These are phyloP conservation scores for Gallinago jamesoni DNA, from an alignment of 2,113 vertebrate genomes.

Conservation along the genomic window DNA sequence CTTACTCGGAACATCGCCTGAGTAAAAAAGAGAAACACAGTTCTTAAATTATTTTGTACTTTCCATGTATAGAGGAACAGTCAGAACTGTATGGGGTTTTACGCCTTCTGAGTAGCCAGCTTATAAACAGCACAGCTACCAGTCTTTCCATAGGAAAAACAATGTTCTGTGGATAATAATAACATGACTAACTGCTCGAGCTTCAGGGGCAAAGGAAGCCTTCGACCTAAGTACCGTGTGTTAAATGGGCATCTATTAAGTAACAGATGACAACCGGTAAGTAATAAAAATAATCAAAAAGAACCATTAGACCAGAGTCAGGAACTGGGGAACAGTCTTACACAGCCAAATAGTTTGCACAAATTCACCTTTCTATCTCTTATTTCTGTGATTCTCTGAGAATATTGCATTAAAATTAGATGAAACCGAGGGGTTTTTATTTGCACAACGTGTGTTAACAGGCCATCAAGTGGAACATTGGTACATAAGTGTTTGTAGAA, in stretches of 20 bases:
- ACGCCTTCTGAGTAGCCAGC: constrained; percentile 50
- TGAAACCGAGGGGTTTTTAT: background rate
- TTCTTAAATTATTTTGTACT: constrained; percentile 73
- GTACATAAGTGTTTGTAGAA: background rate
- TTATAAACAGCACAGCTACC: constrained; percentile 53
- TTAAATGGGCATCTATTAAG: background rate
- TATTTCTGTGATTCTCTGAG: background rate
- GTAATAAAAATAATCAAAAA: background rate
- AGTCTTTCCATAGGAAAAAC: constrained; percentile 62
- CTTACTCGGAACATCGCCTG: constrained; percentile 55
- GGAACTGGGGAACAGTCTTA: background rate
- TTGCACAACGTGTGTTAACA: background rate
- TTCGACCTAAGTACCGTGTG: background rate
- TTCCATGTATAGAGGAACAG: constrained; percentile 65
- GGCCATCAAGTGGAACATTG: background rate
- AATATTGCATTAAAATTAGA: background rate
- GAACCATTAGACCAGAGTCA: background rate
- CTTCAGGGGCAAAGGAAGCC: background rate
- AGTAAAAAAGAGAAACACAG: constrained; percentile 70
- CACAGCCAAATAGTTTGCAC: background rate
- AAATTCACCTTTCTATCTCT: background rate
- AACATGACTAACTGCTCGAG: background rate
- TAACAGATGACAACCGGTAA: background rate
- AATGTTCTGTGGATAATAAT: constrained; percentile 36
- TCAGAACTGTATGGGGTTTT: constrained; percentile 70